Conservation (phyloP, 2,888 invertebrate genomes). For the Phymatocera aterrima region DNA sequence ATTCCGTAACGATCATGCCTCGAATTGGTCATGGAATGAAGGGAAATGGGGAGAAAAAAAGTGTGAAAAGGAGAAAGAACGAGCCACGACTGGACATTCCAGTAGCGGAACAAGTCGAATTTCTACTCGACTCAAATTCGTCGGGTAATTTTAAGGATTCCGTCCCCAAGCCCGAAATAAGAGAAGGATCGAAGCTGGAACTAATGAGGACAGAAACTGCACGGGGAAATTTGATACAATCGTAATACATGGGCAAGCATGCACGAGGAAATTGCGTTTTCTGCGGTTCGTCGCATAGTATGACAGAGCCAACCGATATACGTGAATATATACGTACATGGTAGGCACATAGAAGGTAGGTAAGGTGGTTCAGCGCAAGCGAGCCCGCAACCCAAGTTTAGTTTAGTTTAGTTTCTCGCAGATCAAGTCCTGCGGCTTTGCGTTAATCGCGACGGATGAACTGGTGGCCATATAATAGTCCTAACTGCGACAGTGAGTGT, state of each 20-base stretch:
- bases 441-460: background rate
- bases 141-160: too few species aligned
- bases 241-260: slow-evolving; percentile 9
- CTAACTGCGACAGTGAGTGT: too few species aligned
- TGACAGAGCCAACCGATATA: background rate
- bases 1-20: background rate
- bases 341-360: too few species aligned
- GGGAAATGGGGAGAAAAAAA: background rate
- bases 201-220: too few species aligned
- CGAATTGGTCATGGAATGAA: background rate
- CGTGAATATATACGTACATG: background rate
- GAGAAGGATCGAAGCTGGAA: too few species aligned
- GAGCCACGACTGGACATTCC: too few species aligned
- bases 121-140: too few species aligned
- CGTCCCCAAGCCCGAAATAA: too few species aligned
- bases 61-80: background rate
- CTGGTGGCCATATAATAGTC: too few species aligned
- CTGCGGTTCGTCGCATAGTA: background rate
- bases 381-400: too few species aligned
- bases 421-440: background rate
- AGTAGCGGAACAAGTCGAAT: too few species aligned
- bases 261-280: slow-evolving; percentile 1
- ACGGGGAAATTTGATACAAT: background rate
- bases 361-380: too few species aligned
- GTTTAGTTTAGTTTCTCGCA: background rate